Evolutionary conservation across 2,888 invertebrate genomes (phyloP), one percentile per base, ranked within the genome.

Genomic region (Petrolisthes cinctipes): DNA sequence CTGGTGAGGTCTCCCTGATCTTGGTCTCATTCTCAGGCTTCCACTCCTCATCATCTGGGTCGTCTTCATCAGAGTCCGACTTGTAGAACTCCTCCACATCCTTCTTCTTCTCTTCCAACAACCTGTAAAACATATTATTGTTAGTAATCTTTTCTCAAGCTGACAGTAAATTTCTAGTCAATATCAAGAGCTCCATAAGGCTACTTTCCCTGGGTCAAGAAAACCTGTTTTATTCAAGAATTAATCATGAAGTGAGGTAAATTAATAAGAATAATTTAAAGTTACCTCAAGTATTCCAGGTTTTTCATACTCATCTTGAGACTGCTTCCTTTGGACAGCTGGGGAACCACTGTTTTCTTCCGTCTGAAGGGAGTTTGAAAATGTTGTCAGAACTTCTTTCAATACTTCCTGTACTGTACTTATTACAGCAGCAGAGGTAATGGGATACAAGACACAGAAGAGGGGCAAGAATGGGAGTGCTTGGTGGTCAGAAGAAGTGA

Each of bases 61-160:
- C 94, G 17, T 94, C 94, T 91, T 95, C 95, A 89, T 94, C 94
- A 4, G 91, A 92, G 89, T 95, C 96, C 91, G 96, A 96, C 93
- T 96, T 96, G 91, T 95, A 97, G 92, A 97, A 95, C 91, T 95
- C 94, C 91, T 95, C 95, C 83, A 96, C 95, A 93, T 96, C 95
- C 92, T 95, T 95, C 91, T 95, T 95, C 84, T 96, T 94, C 92
- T 96, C 95, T 92, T 96, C 95, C 91, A 96, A 93, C 85, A 94
- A 94, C 92, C 95, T 94, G 0, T 4, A 14, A 75, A 86, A 56
- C 56, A 56, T 54, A 92, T 23, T 23, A 37, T 37, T 54, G n/a
- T 68, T 53, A 37, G 37, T 37, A 37, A 37, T 37, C 37, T 37
- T 37, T 37, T 37, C 0, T 37, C 37, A 37, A 37, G 37, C 37